Evolutionary conservation across 2,888 invertebrate genomes (phyloP).

Genomic region (Nomada ferruginata): DNA sequence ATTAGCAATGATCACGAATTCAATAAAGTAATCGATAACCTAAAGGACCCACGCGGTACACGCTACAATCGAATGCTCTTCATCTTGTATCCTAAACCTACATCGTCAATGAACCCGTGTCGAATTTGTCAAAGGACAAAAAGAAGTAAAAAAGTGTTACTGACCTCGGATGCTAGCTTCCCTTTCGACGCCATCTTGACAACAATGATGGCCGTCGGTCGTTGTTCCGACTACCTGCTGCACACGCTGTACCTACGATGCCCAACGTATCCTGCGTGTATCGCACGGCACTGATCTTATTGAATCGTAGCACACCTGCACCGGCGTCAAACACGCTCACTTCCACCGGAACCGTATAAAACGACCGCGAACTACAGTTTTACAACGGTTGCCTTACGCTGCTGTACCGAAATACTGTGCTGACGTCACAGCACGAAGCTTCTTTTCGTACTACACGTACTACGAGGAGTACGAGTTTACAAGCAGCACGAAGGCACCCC

Average conservation of each 20-base stretch:
- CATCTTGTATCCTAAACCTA: background rate
- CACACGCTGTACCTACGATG: conserved; percentile 54
- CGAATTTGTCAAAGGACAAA: background rate
- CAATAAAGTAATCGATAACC: conserved; percentile 44
- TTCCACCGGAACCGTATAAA: background rate
- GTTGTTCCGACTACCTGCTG: conserved; percentile 64
- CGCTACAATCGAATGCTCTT: background rate
- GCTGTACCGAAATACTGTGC: conserved; percentile 51
- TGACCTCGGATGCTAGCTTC: conserved; percentile 78
- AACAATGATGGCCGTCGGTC: conserved; percentile 77
- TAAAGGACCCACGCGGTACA: background rate
- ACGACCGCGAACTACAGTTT: conserved; percentile 6
- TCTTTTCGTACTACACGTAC: conserved; percentile 62
- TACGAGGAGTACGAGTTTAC: conserved; percentile 62
- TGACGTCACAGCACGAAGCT: conserved; percentile 70
- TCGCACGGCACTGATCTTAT: conserved; percentile 17
- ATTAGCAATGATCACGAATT: conserved; percentile 24
- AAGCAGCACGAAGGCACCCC: conserved; percentile 58
- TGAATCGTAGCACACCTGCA: conserved; percentile 23
- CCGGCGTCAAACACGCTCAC: conserved; percentile 20
- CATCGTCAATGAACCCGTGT: conserved; percentile 17
- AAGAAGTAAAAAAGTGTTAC: conserved; percentile 48
- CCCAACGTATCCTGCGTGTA: conserved; percentile 26
- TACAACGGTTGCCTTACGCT: conserved; percentile 15
- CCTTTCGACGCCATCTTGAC: conserved; percentile 82